A percentile compares a stretch with the other conserved stretches of the same genome.
Evolutionary conservation across 92 coral and sea anemone species (phyloP).

Genomic region (Heliopora coerulea): DNA sequence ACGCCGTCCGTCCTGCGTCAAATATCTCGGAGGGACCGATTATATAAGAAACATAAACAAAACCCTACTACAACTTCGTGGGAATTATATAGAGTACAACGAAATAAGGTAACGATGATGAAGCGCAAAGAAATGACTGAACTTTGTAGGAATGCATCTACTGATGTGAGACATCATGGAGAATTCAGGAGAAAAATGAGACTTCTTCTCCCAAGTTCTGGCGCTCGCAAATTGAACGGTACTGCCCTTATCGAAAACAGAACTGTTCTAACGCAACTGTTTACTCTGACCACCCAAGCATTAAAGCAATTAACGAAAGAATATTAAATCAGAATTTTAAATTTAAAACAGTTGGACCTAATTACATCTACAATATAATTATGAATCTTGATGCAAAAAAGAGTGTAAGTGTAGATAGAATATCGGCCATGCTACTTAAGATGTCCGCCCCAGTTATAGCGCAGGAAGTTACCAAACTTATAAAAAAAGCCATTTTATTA

Average conservation of each 20-base stretch:
- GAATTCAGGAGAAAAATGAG: slow-evolving; percentile 58
- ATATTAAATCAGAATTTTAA: background rate
- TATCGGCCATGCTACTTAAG: slow-evolving; percentile 32
- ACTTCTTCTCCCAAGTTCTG: slow-evolving; percentile 42
- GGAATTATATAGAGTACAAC: slow-evolving; percentile 35
- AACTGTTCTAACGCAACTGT: slow-evolving; percentile 29
- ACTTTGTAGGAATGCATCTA: slow-evolving; percentile 47
- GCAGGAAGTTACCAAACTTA: slow-evolving; percentile 40
- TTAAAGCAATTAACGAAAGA: background rate
- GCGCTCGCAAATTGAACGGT: background rate
- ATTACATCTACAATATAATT: background rate
- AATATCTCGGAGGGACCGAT: slow-evolving; percentile 24
- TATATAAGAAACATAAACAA: slow-evolving; percentile 35
- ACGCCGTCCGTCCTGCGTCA: slow-evolving; percentile 39
- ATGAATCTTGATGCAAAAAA: slow-evolving; percentile 29
- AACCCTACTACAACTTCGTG: slow-evolving; percentile 23
- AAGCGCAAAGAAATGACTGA: slow-evolving; percentile 26
- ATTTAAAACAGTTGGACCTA: background rate
- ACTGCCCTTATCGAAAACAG: slow-evolving; percentile 40
- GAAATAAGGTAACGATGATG: slow-evolving; percentile 27
- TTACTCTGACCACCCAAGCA: slow-evolving; percentile 33
- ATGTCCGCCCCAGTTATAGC: slow-evolving; percentile 41
- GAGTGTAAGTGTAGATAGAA: slow-evolving; percentile 44
- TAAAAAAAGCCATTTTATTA: slow-evolving; percentile 33
- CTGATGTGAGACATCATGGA: slow-evolving; percentile 45